These are phyloP conservation scores for Cataglyphis cursor DNA, from an alignment of 2,888 invertebrate species.

Conservation along the genomic window DNA sequence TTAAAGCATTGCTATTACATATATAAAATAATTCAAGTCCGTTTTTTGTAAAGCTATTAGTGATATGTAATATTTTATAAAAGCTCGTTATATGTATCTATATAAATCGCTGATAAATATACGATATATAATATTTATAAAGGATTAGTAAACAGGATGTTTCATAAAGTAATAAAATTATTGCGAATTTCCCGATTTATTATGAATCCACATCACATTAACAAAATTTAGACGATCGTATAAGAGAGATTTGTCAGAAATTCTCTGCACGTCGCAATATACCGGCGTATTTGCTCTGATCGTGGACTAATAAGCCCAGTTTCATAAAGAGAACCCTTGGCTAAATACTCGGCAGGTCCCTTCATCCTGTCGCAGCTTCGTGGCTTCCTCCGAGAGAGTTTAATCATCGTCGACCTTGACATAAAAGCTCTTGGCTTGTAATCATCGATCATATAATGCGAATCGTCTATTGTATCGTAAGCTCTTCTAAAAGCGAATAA, in stretches of 20 bases:
- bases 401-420: slow-evolving; percentile 58
- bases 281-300: slow-evolving; percentile 66
- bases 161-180: not conserved
- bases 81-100: not conserved
- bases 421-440: not conserved
- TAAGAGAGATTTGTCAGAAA: slow-evolving; percentile 56
- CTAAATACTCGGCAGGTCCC: slow-evolving; percentile 68
- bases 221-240: slow-evolving; percentile 8
- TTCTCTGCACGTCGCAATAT: slow-evolving; percentile 60
- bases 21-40: not conserved
- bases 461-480: not conserved
- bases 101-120: not conserved
- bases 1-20: not conserved
- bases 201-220: slow-evolving; percentile 4
- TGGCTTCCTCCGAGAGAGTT: slow-evolving; percentile 59
- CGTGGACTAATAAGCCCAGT: slow-evolving; percentile 71
- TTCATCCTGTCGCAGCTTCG: slow-evolving; percentile 21
- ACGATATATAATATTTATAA: not conserved
- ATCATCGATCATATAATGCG: slow-evolving; percentile 32
- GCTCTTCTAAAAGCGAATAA: not conserved
- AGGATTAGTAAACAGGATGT: not conserved
- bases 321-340: slow-evolving; percentile 69
- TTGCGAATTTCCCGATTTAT: not conserved
- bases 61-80: not conserved
- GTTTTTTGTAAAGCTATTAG: not conserved